Percentiles rank a stretch among this genome's conserved stretches.
phyloP scores from a whole-genome alignment of 2,113 vertebrate species.

The Mola mola region DNA sequence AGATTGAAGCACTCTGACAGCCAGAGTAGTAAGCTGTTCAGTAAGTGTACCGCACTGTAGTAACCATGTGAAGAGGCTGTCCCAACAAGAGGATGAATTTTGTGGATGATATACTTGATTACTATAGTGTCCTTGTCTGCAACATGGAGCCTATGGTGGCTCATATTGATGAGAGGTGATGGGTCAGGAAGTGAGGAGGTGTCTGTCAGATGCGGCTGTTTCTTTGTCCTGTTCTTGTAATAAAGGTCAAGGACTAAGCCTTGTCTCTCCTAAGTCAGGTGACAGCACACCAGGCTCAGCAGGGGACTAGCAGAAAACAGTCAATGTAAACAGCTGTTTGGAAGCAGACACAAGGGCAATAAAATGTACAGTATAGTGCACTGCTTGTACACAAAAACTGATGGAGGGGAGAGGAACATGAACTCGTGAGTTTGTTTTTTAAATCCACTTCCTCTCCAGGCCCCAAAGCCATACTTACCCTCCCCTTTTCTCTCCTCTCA shows the following conservation, averaged over 20 bases:
- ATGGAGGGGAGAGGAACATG: conserved; percentile 27
- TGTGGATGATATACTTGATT: conserved; percentile 55
- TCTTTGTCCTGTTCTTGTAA: conserved; percentile 79
- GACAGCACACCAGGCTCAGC: conserved; percentile 56
- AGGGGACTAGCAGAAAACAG: conserved; percentile 34
- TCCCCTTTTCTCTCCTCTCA: conserved; percentile 42
- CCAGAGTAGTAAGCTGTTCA: conserved; percentile 9
- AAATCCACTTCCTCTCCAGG: conserved; percentile 47
- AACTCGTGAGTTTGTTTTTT: conserved; percentile 35
- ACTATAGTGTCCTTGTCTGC: conserved; percentile 65
- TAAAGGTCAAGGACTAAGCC: conserved; percentile 79
- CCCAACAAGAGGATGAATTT: conserved; percentile 35
- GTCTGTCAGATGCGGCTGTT: conserved; percentile 72
- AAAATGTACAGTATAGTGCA: conserved; percentile 10
- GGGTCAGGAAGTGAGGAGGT: conserved; percentile 73
- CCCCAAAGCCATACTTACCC: conserved; percentile 43
- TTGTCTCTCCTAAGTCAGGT: conserved; percentile 74
- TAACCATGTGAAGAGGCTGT: conserved; percentile 44
- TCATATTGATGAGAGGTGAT: conserved; percentile 77
- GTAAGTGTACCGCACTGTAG: conserved; percentile 2
- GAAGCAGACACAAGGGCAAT: conserved; percentile 15
- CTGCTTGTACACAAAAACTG: conserved; percentile 15
- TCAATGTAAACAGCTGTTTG: conserved; percentile 49
- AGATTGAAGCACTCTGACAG: conserved; percentile 4
- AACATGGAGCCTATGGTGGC: conserved; percentile 53